Conservation (phyloP, 2,888 invertebrate genomes). For the Rotaria macrura region DNA sequence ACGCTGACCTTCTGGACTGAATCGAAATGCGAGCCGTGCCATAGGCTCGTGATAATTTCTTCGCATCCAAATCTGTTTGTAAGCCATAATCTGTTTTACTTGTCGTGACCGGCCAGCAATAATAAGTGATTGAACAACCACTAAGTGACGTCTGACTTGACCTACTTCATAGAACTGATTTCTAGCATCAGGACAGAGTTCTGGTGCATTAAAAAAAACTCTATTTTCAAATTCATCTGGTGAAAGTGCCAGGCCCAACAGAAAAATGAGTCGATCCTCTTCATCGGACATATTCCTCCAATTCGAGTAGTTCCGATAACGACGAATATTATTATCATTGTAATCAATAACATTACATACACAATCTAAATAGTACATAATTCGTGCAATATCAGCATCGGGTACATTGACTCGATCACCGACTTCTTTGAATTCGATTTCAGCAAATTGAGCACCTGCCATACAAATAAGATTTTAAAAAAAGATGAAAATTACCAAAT, state of each 20-base stretch:
- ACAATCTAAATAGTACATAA: slow-evolving; percentile 36
- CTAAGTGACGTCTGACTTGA: too few species aligned
- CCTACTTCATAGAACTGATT: too few species aligned
- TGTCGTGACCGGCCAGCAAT: not conserved
- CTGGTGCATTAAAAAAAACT: not conserved
- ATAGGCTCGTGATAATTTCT: too few species aligned
- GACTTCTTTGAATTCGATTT: too few species aligned
- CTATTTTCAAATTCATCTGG: not conserved
- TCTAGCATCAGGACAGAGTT: not conserved
- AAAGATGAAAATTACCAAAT: too few species aligned
- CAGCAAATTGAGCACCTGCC: too few species aligned
- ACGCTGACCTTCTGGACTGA: too few species aligned
- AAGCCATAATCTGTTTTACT: not conserved
- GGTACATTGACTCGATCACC: too few species aligned
- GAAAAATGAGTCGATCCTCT: not conserved
- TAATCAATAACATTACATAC: slow-evolving; percentile 31
- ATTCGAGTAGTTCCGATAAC: not conserved
- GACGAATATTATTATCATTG: not conserved
- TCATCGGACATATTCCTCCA: not conserved
- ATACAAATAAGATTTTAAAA: too few species aligned
- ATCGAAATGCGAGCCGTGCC: too few species aligned
- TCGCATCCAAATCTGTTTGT: not conserved
- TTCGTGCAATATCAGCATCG: slow-evolving; percentile 24
- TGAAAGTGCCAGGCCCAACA: not conserved
- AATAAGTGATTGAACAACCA: too few species aligned